phyloP scores from a whole-genome alignment of 2,797 vertebrate species.

The Allobates femoralis region DNA sequence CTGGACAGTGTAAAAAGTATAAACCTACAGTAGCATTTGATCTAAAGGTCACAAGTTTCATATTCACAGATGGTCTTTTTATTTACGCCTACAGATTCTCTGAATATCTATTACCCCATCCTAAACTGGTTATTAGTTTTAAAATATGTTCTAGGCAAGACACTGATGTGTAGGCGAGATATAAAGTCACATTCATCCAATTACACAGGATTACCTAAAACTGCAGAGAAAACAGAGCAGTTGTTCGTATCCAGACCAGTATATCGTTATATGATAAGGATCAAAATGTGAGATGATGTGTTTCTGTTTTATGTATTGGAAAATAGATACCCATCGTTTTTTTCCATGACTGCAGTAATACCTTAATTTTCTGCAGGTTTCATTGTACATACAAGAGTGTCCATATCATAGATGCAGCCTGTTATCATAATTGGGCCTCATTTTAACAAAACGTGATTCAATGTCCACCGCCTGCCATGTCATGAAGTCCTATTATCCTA shows the following conservation, averaged over 20 bases:
- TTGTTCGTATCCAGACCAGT: neutral
- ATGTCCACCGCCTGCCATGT: neutral
- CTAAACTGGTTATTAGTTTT: conserved; percentile 6
- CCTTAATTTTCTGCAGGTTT: neutral
- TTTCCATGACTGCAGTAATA: neutral
- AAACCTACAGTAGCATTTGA: conserved; percentile 26
- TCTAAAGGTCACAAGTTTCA: conserved; percentile 31
- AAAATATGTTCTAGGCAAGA: conserved; percentile 7
- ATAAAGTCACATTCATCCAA: conserved; percentile 2
- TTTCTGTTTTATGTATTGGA: neutral
- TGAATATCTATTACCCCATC: conserved; percentile 2
- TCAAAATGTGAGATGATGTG: neutral
- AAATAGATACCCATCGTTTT: neutral
- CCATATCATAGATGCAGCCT: neutral
- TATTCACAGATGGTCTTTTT: conserved; percentile 19
- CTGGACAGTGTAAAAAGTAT: conserved; percentile 10
- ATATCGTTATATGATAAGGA: neutral
- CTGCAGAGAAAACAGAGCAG: neutral
- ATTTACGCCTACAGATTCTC: neutral
- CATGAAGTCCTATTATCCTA: neutral
- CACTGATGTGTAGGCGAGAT: conserved; percentile 4
- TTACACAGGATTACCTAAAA: conserved; percentile 13
- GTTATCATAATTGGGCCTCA: neutral
- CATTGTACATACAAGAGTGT: neutral
- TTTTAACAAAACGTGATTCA: neutral